phyloP scores from a whole-genome alignment of 1,140 invertebrate genomes.

The Pygmarrhopalites habei region DNA sequence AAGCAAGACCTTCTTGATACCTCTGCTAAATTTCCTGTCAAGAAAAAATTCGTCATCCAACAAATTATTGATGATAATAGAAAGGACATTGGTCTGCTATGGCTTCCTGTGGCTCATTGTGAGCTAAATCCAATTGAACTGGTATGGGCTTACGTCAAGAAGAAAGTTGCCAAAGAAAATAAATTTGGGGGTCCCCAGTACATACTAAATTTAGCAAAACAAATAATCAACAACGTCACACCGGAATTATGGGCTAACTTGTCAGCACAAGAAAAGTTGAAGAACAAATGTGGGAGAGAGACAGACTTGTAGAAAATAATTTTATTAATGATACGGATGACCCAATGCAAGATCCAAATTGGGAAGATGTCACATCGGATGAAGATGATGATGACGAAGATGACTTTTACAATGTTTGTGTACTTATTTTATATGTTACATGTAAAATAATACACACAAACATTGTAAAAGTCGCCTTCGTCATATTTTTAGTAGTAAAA shows the following conservation, averaged over 20 bases:
- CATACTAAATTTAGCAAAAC: neutral
- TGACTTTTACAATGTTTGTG: too few species aligned
- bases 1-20: neutral
- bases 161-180: conserved; percentile 1
- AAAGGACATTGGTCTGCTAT: conserved; percentile 6
- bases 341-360: too few species aligned
- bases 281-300: conserved; percentile 9
- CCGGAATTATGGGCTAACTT: conserved; percentile 1
- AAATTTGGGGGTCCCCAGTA: neutral
- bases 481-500: too few species aligned
- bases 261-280: neutral
- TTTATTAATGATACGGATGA: too few species aligned
- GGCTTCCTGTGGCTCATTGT: conserved; percentile 18
- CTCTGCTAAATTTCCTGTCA: neutral
- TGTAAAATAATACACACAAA: too few species aligned
- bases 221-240: neutral
- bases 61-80: conserved; percentile 4
- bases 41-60: conserved; percentile 7
- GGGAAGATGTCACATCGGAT: too few species aligned
- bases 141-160: conserved; percentile 11
- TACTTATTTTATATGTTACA: too few species aligned
- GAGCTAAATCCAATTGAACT: conserved; percentile 19
- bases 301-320: neutral
- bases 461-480: too few species aligned
- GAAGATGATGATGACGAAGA: too few species aligned